Evolutionary conservation across 2,113 vertebrate species (phyloP).

Genomic region (Tenebrosternarchus preto): DNA sequence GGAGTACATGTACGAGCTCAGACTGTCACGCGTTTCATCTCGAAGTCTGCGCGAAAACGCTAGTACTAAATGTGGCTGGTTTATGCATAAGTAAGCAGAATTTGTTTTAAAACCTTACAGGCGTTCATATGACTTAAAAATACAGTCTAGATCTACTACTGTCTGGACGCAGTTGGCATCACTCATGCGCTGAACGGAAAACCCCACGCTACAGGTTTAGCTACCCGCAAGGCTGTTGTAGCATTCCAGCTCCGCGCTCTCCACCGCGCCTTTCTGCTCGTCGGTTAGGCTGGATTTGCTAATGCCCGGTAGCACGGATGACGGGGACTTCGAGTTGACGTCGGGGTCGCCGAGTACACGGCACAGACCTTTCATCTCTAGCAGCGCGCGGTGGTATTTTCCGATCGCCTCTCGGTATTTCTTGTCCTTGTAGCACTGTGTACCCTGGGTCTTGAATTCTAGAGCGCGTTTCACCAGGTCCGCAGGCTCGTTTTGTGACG

Average conservation of each 20-base stretch:
- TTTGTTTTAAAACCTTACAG: too few species aligned
- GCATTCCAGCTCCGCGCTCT: slow-evolving; percentile 93
- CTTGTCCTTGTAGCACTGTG: slow-evolving; percentile 98
- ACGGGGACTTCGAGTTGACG: slow-evolving; percentile 68
- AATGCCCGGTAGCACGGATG: slow-evolving; percentile 61
- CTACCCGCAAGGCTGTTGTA: slow-evolving; percentile 98
- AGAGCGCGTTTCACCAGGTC: slow-evolving; percentile 86
- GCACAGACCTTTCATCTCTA: slow-evolving; percentile 93
- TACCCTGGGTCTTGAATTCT: slow-evolving; percentile 94
- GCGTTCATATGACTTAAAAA: too few species aligned
- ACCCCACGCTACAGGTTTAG: too few species aligned
- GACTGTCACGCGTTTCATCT: neutral
- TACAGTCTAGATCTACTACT: too few species aligned
- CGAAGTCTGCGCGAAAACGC: neutral
- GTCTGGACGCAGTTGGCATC: too few species aligned
- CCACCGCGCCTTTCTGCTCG: slow-evolving; percentile 90
- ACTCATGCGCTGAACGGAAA: too few species aligned
- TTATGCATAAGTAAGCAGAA: too few species aligned
- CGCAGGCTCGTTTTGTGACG: slow-evolving; percentile 68
- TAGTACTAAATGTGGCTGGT: neutral
- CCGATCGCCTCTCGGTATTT: slow-evolving; percentile 98
- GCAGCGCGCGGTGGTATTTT: slow-evolving; percentile 94
- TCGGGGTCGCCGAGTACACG: slow-evolving; percentile 79
- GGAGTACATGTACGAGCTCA: neutral
- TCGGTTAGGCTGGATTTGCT: slow-evolving; percentile 80